Conservation (phyloP, 2,113 vertebrate genomes). For the Aphelocoma coerulescens region DNA sequence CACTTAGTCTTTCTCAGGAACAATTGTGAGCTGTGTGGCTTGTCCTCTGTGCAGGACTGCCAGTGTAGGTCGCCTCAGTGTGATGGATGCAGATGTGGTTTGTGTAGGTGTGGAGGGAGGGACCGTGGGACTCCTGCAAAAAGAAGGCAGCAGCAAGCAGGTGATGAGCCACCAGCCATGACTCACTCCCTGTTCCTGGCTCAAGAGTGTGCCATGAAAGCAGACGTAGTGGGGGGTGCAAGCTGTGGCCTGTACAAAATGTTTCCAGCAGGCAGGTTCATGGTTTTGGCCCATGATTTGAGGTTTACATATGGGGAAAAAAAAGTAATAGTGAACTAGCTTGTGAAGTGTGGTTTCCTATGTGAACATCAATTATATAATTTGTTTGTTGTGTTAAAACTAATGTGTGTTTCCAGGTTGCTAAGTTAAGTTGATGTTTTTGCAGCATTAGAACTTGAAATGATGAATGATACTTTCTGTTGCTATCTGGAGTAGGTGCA, state of each 20-base stretch:
- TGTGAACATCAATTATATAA: background rate
- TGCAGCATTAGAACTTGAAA: background rate
- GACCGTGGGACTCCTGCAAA: background rate
- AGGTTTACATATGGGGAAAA: background rate
- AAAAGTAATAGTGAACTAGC: background rate
- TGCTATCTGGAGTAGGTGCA: background rate
- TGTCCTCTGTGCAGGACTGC: background rate
- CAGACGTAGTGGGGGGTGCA: background rate
- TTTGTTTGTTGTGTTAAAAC: background rate
- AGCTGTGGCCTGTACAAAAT: background rate
- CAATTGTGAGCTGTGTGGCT: background rate
- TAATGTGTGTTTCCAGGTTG: background rate
- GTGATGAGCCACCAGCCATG: background rate
- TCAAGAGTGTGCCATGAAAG: background rate
- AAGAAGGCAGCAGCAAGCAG: background rate
- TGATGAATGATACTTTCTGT: background rate
- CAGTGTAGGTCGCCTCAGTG: accelerated
- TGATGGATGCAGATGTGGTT: background rate
- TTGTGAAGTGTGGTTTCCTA: background rate
- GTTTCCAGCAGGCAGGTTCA: background rate
- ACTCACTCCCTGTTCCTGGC: background rate
- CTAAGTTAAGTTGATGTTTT: background rate
- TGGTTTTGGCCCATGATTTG: background rate
- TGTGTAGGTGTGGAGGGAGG: background rate
- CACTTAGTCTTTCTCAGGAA: background rate